Base-by-base conservation (phyloP, 2,888 invertebrate genomes). In the Diadromus collaris region DNA sequence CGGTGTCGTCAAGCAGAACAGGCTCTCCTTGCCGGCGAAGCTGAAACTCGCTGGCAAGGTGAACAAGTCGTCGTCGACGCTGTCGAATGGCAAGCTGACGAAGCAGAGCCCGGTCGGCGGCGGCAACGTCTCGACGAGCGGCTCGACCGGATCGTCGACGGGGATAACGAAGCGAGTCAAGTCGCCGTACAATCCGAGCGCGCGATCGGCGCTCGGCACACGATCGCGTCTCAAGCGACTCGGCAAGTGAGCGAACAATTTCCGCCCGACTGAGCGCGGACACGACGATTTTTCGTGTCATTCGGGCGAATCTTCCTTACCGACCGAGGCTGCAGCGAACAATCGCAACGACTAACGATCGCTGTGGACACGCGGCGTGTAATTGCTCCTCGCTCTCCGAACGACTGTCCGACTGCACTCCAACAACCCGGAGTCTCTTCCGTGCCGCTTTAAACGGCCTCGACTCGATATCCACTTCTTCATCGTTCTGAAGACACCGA, bases 211-310 rank as follows among this genome's bases (percentile, higher is more conserved):
- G 2, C 82, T 90, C 4, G 88, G 87, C 48, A 90, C 90, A 21
- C 86, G 90, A 72, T 90, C 90, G 68, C 86, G 90, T 38, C 88
- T 90, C 51, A 90, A 90, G 75, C 89, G 90, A 7, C 87, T 90
- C 38, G 88, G 89, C 32, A 90, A 90, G 75, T 90, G 83, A 89
- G 75, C 9, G 5, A 29, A n/a, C 48, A 16, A 29, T 6, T 24
- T 21, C 6, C 13, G 21, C 51, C 24, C 4, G 24, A 51, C 13
- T 21, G 24, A 10, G 21, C 9, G 13, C 7, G 24, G 24, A 51
- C 51, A 24, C 10, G 4, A 24, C 48, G 10, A 16, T 41, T 41
- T 41, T 41, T 1, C 16, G 3, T 16, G 38, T 16, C 38, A 16
- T 41, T 41, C 38, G 38, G 5, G 16, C 38, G 38, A 16, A 4